Evolutionary conservation across 1,140 invertebrate species (phyloP), one percentile per base, ranked within the genome.

Genomic region (Penaeus vannamei): DNA sequence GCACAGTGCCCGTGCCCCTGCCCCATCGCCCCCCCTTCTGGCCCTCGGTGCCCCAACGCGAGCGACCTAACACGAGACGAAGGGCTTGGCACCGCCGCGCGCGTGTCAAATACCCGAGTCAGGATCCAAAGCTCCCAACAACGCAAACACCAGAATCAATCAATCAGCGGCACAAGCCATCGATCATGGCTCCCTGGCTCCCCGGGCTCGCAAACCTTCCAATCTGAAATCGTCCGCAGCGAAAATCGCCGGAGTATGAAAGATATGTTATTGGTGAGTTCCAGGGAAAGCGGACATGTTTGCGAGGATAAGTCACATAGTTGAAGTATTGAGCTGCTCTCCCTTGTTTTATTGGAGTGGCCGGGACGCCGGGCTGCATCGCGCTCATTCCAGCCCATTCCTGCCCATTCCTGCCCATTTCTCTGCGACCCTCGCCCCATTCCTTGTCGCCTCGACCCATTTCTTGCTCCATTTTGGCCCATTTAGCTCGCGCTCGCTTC

Each of bases 221-320:
- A 89, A 89, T 89, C 69, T 89, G 87, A 86, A 86, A 90, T 46
- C 64, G 89, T 81, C 60, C 84, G 77, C 29, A 60, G 85, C 53
- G 80, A 77, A 83, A 72, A 59, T 83, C 64, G 62, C 36, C 81
- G 66, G 64, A 76, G 84, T 76, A 77, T 77, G 85, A 84, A 86
- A 90, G 80, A 90, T 86, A 86, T 90, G 89, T 90, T 90, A 90
- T 90, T 90, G 89, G 89, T 62, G 87, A 89, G 87, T 89, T 84
- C 87, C 87, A 72, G 64, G 89, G 80, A 83, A 76, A 86, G 89
- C 85, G 81, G 84, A 83, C 85, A 83, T 90, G 89, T 90, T 86
- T 86, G 77, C 64, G 64, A 69, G 84, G 85, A 90, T 90, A 90
- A 90, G 89, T 90, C 89, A 90, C 89, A 90, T 90, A 90, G 84